Percentiles rank a stretch among this genome's conserved stretches.
Conservation (phyloP, 1,140 invertebrate genomes). For the Berghia stephanieae region DNA sequence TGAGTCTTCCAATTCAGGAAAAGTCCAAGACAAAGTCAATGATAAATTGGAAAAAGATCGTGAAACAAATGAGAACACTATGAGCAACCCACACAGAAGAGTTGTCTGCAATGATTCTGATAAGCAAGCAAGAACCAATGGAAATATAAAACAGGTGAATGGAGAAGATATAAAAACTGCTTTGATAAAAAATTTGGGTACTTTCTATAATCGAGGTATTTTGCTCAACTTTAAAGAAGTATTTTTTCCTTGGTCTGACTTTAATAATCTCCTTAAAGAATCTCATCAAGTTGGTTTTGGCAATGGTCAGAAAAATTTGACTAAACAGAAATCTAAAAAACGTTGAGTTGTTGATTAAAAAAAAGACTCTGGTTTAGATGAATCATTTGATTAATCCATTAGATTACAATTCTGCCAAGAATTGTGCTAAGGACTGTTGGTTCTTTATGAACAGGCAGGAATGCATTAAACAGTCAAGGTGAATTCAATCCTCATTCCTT, state of each 20-base stretch:
- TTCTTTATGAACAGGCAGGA: too few relatives aligned
- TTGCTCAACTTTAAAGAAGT: slow-evolving; percentile 54
- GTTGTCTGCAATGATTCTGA: neutral
- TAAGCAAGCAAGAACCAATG: neutral
- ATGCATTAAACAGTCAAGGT: too few relatives aligned
- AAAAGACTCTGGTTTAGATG: too few relatives aligned
- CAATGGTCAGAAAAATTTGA: too few relatives aligned
- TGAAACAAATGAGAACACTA: neutral
- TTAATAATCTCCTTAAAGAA: slow-evolving; percentile 8
- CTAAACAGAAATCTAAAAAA: too few relatives aligned
- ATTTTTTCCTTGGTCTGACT: slow-evolving; percentile 39
- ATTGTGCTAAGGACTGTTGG: too few relatives aligned
- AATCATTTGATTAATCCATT: too few relatives aligned
- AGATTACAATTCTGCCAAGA: too few relatives aligned
- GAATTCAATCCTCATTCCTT: too few relatives aligned
- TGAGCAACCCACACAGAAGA: neutral
- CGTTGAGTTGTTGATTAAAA: too few relatives aligned
- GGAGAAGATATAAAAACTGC: slow-evolving; percentile 18
- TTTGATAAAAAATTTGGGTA: neutral
- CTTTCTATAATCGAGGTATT: slow-evolving; percentile 50
- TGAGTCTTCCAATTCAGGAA: neutral
- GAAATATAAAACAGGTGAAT: neutral
- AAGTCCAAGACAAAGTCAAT: neutral
- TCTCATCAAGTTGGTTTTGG: too few relatives aligned
- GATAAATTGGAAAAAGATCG: neutral